Conservation (phyloP, 92 coral and sea anemone species). For the Paragorgia papillata region DNA sequence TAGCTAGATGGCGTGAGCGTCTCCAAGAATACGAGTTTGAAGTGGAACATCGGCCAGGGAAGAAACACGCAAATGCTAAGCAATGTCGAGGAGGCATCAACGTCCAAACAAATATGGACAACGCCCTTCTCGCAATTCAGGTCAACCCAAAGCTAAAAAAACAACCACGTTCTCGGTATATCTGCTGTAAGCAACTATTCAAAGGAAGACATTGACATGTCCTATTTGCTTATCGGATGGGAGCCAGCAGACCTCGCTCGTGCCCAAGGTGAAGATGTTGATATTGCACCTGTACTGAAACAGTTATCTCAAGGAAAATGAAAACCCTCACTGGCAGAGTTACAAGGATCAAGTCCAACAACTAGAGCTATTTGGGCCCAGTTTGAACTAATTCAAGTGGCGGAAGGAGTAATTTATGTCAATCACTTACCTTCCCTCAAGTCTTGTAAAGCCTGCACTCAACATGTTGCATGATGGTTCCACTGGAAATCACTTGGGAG, state of each 20-base stretch:
- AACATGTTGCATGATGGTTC: conserved; percentile 47
- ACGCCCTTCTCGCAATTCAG: conserved; percentile 42
- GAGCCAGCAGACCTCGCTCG: conserved; percentile 33
- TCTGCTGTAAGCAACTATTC: background rate
- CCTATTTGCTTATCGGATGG: conserved; percentile 8
- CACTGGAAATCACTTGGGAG: conserved; percentile 45
- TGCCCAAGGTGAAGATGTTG: conserved; percentile 53
- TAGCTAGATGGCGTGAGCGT: conserved; percentile 51
- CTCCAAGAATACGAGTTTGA: conserved; percentile 52
- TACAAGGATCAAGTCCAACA: conserved; percentile 9
- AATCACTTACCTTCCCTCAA: conserved; percentile 24
- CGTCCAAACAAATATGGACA: conserved; percentile 39
- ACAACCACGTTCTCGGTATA: background rate
- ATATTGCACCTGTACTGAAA: conserved; percentile 36
- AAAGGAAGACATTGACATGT: background rate
- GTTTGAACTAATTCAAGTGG: conserved; percentile 23
- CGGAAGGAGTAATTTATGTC: conserved; percentile 8
- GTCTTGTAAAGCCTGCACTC: conserved; percentile 29
- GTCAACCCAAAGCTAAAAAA: too few species aligned
- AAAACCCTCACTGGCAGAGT: conserved; percentile 18
- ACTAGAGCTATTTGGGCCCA: conserved; percentile 43
- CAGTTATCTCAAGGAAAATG: conserved; percentile 3
- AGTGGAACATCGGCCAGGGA: conserved; percentile 53
- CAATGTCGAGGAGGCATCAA: conserved; percentile 51
- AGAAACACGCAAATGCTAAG: conserved; percentile 59